Conservation (phyloP, 1,140 invertebrate genomes). For the Gerris buenoi region DNA sequence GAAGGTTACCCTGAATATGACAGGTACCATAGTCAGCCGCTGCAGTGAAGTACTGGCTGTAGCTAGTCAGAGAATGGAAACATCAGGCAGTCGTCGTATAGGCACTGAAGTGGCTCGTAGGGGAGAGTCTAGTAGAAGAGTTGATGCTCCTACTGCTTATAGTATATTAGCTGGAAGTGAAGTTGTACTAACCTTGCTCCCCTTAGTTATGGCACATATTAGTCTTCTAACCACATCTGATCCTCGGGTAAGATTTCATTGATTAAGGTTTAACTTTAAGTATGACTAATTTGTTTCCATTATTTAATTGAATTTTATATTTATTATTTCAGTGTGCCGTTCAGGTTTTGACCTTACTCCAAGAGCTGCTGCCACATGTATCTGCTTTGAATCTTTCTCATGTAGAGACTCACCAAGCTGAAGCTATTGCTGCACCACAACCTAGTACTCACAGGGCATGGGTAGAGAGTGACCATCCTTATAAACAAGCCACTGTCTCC, state of each 20-base stretch:
- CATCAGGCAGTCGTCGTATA: not conserved
- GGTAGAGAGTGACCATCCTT: slow-evolving; percentile 93
- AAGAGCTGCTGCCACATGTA: slow-evolving; percentile 79
- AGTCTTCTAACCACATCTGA: slow-evolving; percentile 64
- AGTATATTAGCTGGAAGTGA: slow-evolving; percentile 38
- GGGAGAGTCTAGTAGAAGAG: slow-evolving; percentile 33
- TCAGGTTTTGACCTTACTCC: slow-evolving; percentile 74
- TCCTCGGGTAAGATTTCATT: slow-evolving; percentile 43
- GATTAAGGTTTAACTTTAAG: not conserved
- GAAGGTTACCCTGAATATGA: slow-evolving; percentile 53
- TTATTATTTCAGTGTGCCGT: slow-evolving; percentile 61
- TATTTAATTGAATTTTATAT: not conserved
- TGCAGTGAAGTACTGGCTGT: slow-evolving; percentile 54
- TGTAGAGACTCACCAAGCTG: slow-evolving; percentile 23
- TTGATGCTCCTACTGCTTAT: slow-evolving; percentile 38
- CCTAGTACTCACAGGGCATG: slow-evolving; percentile 65
- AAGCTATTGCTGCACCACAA: not conserved
- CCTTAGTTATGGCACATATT: slow-evolving; percentile 63
- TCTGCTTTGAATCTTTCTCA: slow-evolving; percentile 62
- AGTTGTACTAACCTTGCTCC: slow-evolving; percentile 60
- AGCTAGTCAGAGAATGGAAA: slow-evolving; percentile 31
- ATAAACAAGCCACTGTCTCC: slow-evolving; percentile 73
- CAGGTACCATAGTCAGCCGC: slow-evolving; percentile 52
- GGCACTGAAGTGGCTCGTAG: not conserved
- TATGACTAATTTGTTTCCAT: not conserved